Evolutionary conservation across 2,888 invertebrate species (phyloP).

Genomic region (Helicoverpa assulta): DNA sequence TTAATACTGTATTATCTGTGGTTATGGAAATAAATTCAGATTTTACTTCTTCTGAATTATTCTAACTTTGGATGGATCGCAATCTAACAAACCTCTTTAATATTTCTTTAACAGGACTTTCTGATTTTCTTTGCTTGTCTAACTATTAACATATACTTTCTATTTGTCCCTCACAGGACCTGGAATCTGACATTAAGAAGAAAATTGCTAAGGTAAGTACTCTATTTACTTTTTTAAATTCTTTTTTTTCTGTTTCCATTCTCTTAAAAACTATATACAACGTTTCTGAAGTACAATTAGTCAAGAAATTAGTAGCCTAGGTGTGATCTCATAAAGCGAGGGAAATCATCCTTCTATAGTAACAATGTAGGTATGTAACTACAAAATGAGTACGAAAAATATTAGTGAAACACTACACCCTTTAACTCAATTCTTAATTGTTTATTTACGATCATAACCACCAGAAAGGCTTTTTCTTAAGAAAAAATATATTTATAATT

Average conservation of each 20-base stretch:
- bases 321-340: too few species aligned
- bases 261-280: background rate
- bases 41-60: background rate
- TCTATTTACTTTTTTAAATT: too few species aligned
- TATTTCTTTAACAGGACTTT: constrained; percentile 44
- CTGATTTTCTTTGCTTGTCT: constrained; percentile 61
- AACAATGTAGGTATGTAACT: too few species aligned
- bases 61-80: constrained; percentile 65
- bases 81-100: constrained; percentile 50
- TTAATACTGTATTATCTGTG: background rate
- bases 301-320: too few species aligned
- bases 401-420: too few species aligned
- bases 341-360: too few species aligned
- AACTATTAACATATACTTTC: constrained; percentile 62
- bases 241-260: background rate
- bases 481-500: too few species aligned
- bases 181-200: constrained; percentile 62
- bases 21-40: background rate
- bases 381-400: too few species aligned
- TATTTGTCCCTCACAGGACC: constrained; percentile 57
- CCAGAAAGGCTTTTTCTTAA: too few species aligned
- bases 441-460: too few species aligned
- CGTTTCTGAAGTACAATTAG: too few species aligned
- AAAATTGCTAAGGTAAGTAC: constrained; percentile 60
- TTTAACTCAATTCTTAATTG: too few species aligned